Percentiles rank a stretch among this genome's conserved stretches.
Conservation (phyloP, 1,140 invertebrate species). For the Pseudoatta argentina region DNA sequence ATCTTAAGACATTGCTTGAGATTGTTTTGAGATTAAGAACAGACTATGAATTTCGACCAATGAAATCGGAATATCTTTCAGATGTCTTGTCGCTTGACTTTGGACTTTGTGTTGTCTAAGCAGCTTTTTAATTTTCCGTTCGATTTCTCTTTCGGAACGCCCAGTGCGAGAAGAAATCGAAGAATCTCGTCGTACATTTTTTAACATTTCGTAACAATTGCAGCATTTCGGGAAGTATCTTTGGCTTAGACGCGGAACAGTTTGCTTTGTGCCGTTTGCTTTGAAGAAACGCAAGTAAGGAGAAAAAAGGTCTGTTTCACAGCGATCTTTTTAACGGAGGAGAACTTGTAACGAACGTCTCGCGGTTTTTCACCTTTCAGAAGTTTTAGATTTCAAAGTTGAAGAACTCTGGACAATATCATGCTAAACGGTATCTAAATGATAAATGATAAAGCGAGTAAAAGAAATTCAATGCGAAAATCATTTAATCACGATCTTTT, state of each 20-base stretch:
- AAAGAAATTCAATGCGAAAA: background rate
- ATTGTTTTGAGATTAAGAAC: too few relatives aligned
- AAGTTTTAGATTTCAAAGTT: constrained; percentile 8
- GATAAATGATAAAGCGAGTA: background rate
- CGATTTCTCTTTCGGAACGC: constrained; percentile 22
- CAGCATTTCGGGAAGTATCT: constrained; percentile 77
- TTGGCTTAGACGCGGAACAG: constrained; percentile 81
- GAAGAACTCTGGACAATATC: constrained; percentile 36
- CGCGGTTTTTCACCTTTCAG: background rate
- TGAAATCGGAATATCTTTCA: too few relatives aligned
- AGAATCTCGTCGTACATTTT: constrained; percentile 57
- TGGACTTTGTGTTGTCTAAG: too few relatives aligned
- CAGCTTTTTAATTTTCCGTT: background rate
- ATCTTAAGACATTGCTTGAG: too few relatives aligned
- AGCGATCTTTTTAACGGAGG: background rate
- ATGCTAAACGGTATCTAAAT: constrained; percentile 13
- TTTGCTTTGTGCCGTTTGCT: constrained; percentile 34
- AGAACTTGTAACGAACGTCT: background rate
- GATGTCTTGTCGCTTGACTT: too few relatives aligned
- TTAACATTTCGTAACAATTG: constrained; percentile 80
- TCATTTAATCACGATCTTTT: background rate
- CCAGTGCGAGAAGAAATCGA: constrained; percentile 16
- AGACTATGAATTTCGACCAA: too few relatives aligned
- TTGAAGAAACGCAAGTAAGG: constrained; percentile 32
- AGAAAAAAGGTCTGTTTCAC: constrained; percentile 24